Conservation (phyloP, 2,113 vertebrate species). For the Hypocryptadius cinnamomeus region DNA sequence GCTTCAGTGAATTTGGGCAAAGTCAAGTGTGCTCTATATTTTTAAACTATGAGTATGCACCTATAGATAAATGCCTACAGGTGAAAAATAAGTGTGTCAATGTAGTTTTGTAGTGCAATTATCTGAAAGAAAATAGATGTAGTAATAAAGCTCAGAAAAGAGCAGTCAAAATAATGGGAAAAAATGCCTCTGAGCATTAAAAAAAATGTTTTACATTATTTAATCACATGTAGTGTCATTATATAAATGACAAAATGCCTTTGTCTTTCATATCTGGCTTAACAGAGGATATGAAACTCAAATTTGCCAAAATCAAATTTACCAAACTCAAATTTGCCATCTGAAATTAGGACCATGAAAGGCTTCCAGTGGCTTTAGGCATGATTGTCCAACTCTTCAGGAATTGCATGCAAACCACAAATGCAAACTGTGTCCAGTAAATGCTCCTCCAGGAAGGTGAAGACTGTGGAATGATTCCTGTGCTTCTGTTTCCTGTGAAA, state of each 20-base stretch:
- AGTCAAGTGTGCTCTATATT: not conserved
- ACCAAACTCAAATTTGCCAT: not conserved
- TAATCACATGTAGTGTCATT: rapidly evolving
- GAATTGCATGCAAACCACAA: not conserved
- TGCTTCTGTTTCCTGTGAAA: not conserved
- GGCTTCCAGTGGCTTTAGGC: not conserved
- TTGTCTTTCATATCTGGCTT: not conserved
- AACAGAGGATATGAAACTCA: not conserved
- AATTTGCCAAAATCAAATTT: not conserved
- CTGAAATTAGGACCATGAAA: not conserved
- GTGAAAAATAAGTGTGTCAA: not conserved
- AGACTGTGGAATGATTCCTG: not conserved
- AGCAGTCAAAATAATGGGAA: not conserved
- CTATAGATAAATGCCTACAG: not conserved
- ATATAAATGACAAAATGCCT: not conserved
- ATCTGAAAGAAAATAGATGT: not conserved
- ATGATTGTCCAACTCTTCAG: not conserved
- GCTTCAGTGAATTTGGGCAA: not conserved
- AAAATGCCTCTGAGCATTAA: not conserved
- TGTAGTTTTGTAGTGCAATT: not conserved
- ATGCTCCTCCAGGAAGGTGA: not conserved
- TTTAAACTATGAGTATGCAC: not conserved
- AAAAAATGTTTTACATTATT: not conserved
- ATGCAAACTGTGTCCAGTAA: not conserved
- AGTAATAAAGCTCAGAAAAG: not conserved